These are phyloP conservation scores for Rhagoletis zephyria DNA, from an alignment of 1,140 invertebrate genomes.

Conservation along the genomic window DNA sequence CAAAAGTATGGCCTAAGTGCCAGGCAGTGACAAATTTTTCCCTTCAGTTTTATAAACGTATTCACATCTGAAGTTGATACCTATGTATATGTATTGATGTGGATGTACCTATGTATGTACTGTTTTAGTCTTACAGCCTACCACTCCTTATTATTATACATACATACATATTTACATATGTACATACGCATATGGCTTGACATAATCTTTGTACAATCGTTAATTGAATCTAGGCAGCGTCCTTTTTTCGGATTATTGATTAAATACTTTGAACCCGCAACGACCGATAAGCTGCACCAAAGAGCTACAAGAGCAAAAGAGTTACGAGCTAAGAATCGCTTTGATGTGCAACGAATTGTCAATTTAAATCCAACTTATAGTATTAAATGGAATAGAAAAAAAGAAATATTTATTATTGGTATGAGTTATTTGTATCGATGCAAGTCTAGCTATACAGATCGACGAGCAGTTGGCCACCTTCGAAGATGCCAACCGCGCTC, in stretches of 20 bases:
- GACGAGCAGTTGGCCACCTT: neutral
- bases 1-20: too few species aligned
- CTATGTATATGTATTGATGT: too few species aligned
- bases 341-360: constrained; percentile 45
- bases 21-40: too few species aligned
- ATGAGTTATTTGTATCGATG: constrained; percentile 1
- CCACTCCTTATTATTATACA: too few species aligned
- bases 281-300: neutral
- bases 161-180: neutral
- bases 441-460: neutral
- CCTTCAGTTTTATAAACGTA: too few species aligned
- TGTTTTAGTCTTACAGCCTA: too few species aligned
- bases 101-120: too few species aligned
- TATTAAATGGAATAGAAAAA: constrained; percentile 27
- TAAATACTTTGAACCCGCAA: constrained; percentile 29
- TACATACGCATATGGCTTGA: neutral
- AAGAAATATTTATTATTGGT: neutral
- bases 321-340: constrained; percentile 16
- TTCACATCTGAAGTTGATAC: too few species aligned
- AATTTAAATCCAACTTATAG: constrained; percentile 50
- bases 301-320: neutral
- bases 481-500: neutral
- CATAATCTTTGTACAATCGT: neutral
- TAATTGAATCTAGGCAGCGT: constrained; percentile 32
- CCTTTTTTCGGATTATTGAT: neutral